Conservation (phyloP, 2,797 vertebrate genomes). For the Fistularia tabacaria region DNA sequence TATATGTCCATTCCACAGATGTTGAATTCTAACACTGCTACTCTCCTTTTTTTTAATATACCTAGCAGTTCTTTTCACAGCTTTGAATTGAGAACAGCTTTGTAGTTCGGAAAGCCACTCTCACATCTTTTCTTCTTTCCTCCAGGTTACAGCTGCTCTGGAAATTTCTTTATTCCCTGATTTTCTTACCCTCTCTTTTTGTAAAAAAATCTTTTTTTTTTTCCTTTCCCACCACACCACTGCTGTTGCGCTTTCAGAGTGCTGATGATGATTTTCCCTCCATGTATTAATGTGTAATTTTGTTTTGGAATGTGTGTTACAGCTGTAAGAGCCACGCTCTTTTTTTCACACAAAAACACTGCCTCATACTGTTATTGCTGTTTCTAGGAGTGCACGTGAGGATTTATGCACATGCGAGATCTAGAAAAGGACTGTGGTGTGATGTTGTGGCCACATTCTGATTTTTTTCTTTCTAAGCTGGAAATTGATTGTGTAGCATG, state of each 20-base stretch:
- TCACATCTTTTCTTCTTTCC: conserved; percentile 26
- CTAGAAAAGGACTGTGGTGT: too few relatives aligned
- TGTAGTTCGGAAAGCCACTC: conserved; percentile 9
- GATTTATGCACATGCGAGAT: conserved; percentile 10
- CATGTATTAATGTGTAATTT: conserved; percentile 11
- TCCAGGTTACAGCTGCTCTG: conserved; percentile 43
- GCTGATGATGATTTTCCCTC: conserved; percentile 3
- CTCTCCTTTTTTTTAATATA: conserved; percentile 5
- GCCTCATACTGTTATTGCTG: conserved; percentile 5
- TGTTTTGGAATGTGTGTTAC: conserved; percentile 1
- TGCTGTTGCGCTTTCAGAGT: conserved; percentile 7
- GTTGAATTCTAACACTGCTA: conserved; percentile 12
- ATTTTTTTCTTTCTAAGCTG: conserved; percentile 2
- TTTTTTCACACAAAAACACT: background rate
- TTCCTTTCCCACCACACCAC: background rate
- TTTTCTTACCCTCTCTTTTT: background rate
- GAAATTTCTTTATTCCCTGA: conserved; percentile 7
- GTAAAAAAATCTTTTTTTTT: background rate
- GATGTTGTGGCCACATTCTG: background rate
- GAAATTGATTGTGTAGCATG: conserved; percentile 2
- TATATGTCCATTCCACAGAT: conserved; percentile 5
- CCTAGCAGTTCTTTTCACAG: conserved; percentile 16
- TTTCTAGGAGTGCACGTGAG: conserved; percentile 18
- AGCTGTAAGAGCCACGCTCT: conserved; percentile 6
- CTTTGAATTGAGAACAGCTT: conserved; percentile 7